Evolutionary conservation across 2,797 vertebrate genomes (phyloP), one percentile per base, ranked within the genome.

Genomic region (Malacoctenus gilli): DNA sequence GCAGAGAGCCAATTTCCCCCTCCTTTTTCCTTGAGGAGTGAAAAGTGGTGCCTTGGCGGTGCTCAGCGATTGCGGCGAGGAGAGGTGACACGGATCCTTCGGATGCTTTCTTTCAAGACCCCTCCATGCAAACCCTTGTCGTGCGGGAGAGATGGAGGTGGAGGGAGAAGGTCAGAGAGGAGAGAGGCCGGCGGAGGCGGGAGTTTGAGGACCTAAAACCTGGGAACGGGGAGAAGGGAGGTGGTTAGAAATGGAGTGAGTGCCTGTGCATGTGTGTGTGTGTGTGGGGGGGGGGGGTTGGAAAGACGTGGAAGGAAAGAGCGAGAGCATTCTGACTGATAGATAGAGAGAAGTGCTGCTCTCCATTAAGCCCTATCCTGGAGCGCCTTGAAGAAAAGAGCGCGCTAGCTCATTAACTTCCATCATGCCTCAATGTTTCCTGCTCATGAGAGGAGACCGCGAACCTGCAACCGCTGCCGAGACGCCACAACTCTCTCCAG

Each of bases 371-470:
- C 23, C 46, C 23, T 63, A 66, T 83, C 77, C 75, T 74, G 69
- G 40, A 69, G 75, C 57, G 6, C 39, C 62, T 59, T 42, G 39
- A 44, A 68, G 74, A 78, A 73, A 50, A 74, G 62, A 55, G 60
- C 52, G 53, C 41, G 49, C 72, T 72, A 76, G 75, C 77, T 83
- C 75, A 83, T 77, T 83, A 80, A 65, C 72, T 74, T 34, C 77
- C 75, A 79, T 79, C 67, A 79, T 64, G 72, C 63, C 72, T 72
- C 15, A 5, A 64, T 75, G 66, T 76, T 61, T 77, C 49, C 68
- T 46, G 62, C 72, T 64, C n/a, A 61, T 54, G 60, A 69, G 48
- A 37, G 52, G 28, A 59, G 58, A 52, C 53, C 14, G 9, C 37
- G 59, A 76, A 58, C 53, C 47, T 1, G 6, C 37, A 41, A 60